These are phyloP conservation scores for Promerops cafer DNA, from an alignment of 2,113 vertebrate species.

Conservation along the genomic window DNA sequence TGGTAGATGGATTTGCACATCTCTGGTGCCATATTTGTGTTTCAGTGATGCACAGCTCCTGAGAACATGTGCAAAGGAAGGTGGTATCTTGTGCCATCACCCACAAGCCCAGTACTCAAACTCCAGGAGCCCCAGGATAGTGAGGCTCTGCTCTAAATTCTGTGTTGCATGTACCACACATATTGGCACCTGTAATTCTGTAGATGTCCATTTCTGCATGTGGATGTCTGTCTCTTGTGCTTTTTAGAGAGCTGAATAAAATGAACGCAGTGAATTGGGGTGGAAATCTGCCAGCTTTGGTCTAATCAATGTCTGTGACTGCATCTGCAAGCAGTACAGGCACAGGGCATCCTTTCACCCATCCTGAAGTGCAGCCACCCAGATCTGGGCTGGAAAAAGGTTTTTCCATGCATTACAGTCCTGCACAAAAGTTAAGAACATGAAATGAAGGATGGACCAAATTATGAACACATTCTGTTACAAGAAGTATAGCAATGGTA, in stretches of 20 bases:
- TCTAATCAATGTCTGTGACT: not conserved
- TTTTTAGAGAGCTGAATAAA: not conserved
- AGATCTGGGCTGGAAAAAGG: not conserved
- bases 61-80: not conserved
- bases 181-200: not conserved
- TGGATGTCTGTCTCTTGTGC: not conserved
- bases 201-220: not conserved
- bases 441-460: not conserved
- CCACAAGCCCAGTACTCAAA: not conserved
- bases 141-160: not conserved
- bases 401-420: not conserved
- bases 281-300: conserved; percentile 5
- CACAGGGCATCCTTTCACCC: not conserved
- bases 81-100: not conserved
- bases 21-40: not conserved
- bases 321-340: not conserved
- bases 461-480: not conserved
- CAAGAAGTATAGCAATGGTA: not conserved
- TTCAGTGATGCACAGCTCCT: not conserved
- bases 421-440: not conserved
- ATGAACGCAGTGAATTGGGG: not conserved
- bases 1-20: not conserved
- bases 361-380: not conserved
- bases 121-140: not conserved
- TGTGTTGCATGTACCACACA: not conserved